Base-by-base conservation (phyloP, 1,140 invertebrate genomes). In the Eumeta japonica region DNA sequence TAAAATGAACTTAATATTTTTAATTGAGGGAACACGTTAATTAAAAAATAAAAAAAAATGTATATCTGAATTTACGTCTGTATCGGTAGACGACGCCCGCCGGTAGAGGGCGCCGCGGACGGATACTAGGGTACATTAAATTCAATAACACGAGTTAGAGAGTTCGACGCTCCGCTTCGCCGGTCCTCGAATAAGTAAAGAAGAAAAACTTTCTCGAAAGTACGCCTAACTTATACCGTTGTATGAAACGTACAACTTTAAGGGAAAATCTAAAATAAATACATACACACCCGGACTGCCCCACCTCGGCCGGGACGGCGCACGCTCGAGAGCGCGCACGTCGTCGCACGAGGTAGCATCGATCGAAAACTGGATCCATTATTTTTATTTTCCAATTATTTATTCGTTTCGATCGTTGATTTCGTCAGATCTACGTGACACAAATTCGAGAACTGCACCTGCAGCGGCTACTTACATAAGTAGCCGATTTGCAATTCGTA, bases 141-240 rank as follows among this genome's bases (percentile, higher is more conserved):
- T 71, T 73, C 66, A 71, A 73, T 73, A 73, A 73, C 62, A 59
- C 57, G 62, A 74, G 68, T 74, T 74, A 74, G 56, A 44, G 62
- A 71, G 66, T 68, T 73, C 62, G 61, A 58, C 62, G 66, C 59
- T 67, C 64, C 11, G 58, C 61, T 56, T 50, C 63, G 62, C 67
- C 62, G 66, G 68, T 68, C 64, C 64, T 71, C 64, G 67, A 58
- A 71, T 71, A 71, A 73, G 55, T 65, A 61, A 64, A 66, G 62
- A 66, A 66, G 58, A 61, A 74, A 71, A 71, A 5, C 50, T 73
- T 66, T 65, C 45, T 41, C 59, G 63, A 73, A 72, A 67, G 58
- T 71, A 54, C 41, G 45, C 44, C 53, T 53, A 65, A 66, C 63
- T 67, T 61, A 55, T 66, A 58, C 59, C 16, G 54, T 60, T 59